Percentiles rank a stretch among this genome's conserved stretches.
Evolutionary conservation across 2,888 invertebrate species (phyloP).

Genomic region (Scaptomyza tumidula): DNA sequence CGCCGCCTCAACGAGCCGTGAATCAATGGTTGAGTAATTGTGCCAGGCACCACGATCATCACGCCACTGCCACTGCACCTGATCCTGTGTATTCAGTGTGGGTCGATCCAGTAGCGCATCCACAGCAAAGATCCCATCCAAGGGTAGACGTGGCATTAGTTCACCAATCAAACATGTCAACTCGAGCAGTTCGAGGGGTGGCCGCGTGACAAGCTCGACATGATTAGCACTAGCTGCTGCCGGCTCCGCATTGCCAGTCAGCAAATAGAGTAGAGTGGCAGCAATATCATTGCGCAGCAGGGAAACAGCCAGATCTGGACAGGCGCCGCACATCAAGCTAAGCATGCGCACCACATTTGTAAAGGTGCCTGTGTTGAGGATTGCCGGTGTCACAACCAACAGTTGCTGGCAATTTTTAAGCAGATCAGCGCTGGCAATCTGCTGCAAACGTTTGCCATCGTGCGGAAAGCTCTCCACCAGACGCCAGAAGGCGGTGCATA

Average conservation of each 20-base stretch:
- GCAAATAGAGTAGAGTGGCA: constrained; percentile 95
- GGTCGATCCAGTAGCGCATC: constrained; percentile 94
- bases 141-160: constrained; percentile 97
- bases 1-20: constrained; percentile 97
- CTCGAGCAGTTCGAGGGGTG: constrained; percentile 98
- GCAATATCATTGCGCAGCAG: constrained; percentile 97
- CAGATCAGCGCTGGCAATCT: constrained; percentile 94
- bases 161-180: constrained; percentile 98
- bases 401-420: constrained; percentile 96
- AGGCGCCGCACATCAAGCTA: constrained; percentile 97
- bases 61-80: constrained; percentile 98
- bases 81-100: constrained; percentile 88
- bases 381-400: constrained; percentile 97
- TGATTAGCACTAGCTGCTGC: constrained; percentile 83
- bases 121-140: constrained; percentile 97
- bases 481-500: constrained; percentile 97
- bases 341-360: constrained; percentile 98
- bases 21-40: constrained; percentile 96
- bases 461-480: constrained; percentile 98
- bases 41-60: constrained; percentile 97
- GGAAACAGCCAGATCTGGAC: constrained; percentile 96
- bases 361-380: constrained; percentile 97
- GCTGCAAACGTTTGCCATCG: constrained; percentile 94
- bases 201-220: constrained; percentile 94
- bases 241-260: constrained; percentile 94